phyloP scores from a whole-genome alignment of 1,140 invertebrate genomes.

The Tetramorium parvispinum region DNA sequence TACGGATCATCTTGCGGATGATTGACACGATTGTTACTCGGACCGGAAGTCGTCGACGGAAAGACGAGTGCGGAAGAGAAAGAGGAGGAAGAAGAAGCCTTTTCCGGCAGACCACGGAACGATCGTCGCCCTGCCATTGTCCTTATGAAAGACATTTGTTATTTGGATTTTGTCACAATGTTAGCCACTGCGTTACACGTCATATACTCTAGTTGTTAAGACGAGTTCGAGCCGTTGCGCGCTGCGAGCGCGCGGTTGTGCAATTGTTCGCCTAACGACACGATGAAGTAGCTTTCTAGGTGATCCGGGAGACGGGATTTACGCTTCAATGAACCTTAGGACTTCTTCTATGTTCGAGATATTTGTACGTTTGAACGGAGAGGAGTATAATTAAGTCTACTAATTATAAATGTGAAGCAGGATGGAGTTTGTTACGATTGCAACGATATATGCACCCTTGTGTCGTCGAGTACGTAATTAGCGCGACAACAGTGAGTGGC shows the following conservation, averaged over 20 bases:
- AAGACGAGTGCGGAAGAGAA: background rate
- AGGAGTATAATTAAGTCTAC: background rate
- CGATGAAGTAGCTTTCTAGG: background rate
- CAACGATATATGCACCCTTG: background rate
- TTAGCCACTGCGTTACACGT: constrained; percentile 27
- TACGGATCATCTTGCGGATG: constrained; percentile 62
- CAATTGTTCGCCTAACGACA: constrained; percentile 7
- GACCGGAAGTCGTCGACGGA: constrained; percentile 62
- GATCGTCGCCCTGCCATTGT: constrained; percentile 10
- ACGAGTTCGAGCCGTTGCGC: background rate
- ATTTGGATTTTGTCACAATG: constrained; percentile 40
- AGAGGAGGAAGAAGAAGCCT: background rate
- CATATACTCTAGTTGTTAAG: constrained; percentile 35
- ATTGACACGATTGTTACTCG: constrained; percentile 76
- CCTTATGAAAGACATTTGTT: constrained; percentile 1
- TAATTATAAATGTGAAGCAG: constrained; percentile 45
- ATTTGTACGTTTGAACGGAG: constrained; percentile 20
- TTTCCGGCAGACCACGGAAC: background rate
- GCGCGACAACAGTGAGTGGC: constrained; percentile 11
- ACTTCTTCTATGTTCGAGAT: constrained; percentile 14
- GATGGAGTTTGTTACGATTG: constrained; percentile 20
- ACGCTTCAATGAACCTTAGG: constrained; percentile 32
- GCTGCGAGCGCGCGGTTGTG: background rate
- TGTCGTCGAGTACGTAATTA: constrained; percentile 29
- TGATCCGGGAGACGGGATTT: background rate